Evolutionary conservation across 2,113 vertebrate species (phyloP).

Genomic region (Phalacrocorax aristotelis): DNA sequence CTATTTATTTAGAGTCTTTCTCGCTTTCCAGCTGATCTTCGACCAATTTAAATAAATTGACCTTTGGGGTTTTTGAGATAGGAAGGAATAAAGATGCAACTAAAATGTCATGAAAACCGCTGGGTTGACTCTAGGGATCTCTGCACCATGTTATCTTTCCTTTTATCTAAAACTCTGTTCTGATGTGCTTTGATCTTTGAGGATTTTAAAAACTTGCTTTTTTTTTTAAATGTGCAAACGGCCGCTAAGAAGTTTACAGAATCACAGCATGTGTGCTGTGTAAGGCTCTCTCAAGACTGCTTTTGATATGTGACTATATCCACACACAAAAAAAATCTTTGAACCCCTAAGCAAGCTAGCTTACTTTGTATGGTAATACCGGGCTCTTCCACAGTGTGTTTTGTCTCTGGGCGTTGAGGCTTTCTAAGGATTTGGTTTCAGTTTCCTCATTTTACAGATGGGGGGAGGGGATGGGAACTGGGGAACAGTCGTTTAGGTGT

Average conservation of each 20-base stretch:
- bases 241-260: slow-evolving; percentile 26
- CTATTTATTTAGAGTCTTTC: neutral
- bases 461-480: neutral
- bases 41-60: slow-evolving; percentile 54
- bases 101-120: neutral
- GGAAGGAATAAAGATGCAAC: slow-evolving; percentile 22
- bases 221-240: slow-evolving; percentile 17
- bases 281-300: neutral
- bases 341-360: neutral
- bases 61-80: slow-evolving; percentile 38
- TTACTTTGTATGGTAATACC: neutral
- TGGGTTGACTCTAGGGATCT: slow-evolving; percentile 18
- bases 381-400: neutral
- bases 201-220: neutral
- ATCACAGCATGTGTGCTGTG: neutral
- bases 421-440: neutral
- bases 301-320: neutral
- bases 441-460: neutral
- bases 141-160: neutral
- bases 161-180: slow-evolving; percentile 47
- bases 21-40: neutral
- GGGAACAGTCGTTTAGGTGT: neutral
- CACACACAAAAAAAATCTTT: neutral
- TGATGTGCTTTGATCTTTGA: slow-evolving; percentile 45
- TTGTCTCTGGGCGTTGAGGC: neutral